phyloP scores from a whole-genome alignment of 92 coral and sea anemone genomes.

The Blastomussa wellsi region DNA sequence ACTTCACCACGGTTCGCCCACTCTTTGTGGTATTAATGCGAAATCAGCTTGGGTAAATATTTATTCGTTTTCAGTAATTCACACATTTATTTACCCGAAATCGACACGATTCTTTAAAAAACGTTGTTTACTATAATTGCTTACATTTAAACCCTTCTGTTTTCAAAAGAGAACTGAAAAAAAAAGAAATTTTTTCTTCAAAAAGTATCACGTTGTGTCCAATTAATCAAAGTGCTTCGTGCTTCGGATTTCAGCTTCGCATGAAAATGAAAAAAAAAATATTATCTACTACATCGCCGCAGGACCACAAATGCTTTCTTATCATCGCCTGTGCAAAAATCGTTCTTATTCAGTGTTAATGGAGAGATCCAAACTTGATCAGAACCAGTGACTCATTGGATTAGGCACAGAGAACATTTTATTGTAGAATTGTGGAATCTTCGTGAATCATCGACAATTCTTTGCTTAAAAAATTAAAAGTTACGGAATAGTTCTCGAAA shows the following conservation, averaged over 20 bases:
- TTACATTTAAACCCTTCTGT: neutral
- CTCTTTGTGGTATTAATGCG: neutral
- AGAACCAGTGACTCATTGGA: neutral
- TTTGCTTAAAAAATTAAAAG: neutral
- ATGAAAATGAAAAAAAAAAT: neutral
- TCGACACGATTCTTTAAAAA: neutral
- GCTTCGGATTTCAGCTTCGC: neutral
- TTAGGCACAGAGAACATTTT: neutral
- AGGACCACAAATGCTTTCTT: neutral
- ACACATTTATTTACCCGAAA: neutral
- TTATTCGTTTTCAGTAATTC: constrained; percentile 6
- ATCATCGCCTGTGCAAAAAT: neutral
- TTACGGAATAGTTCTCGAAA: neutral
- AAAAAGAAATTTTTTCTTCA: neutral
- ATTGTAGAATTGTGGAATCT: neutral
- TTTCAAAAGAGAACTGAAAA: neutral
- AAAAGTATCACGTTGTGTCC: neutral
- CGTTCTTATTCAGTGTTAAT: neutral
- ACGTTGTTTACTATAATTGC: neutral
- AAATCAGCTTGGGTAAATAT: constrained; percentile 25
- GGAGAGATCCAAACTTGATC: neutral
- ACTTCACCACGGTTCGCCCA: neutral
- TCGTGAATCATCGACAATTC: neutral
- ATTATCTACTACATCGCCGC: constrained; percentile 6
- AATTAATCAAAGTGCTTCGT: neutral